Evolutionary conservation across 2,113 vertebrate genomes (phyloP).

Genomic region (Cephalopterus ornatus): DNA sequence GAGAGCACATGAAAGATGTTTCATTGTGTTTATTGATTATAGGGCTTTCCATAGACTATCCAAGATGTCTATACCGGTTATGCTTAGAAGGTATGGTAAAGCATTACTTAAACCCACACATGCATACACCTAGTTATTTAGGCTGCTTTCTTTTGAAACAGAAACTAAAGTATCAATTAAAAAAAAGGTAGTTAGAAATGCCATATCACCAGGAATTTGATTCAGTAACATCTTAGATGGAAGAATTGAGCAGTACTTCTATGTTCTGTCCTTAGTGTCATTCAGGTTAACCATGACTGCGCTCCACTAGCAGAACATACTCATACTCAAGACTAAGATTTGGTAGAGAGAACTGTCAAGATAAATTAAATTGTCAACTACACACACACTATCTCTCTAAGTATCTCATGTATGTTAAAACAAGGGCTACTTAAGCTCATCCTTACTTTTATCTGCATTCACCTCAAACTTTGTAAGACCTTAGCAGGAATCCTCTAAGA

Average conservation of each 20-base stretch:
- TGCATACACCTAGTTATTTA: fast-evolving
- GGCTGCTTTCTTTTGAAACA: background rate
- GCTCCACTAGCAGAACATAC: background rate
- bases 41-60: background rate
- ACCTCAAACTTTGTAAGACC: background rate
- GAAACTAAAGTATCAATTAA: background rate
- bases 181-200: background rate
- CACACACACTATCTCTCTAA: background rate
- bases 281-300: background rate
- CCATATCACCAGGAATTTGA: background rate
- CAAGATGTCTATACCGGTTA: background rate
- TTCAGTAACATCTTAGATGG: background rate
- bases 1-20: background rate
- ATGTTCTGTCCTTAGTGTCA: background rate
- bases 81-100: background rate
- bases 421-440: background rate
- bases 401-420: background rate
- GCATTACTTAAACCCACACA: background rate
- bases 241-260: background rate
- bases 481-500: background rate
- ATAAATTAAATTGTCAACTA: background rate
- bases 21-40: background rate
- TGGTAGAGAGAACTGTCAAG: background rate
- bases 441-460: background rate
- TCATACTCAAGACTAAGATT: background rate